Evolutionary conservation across 64 coral and sea anemone genomes (phyloP), one percentile per base, ranked within the genome.

Genomic region (Catalaphyllia jardinei): DNA sequence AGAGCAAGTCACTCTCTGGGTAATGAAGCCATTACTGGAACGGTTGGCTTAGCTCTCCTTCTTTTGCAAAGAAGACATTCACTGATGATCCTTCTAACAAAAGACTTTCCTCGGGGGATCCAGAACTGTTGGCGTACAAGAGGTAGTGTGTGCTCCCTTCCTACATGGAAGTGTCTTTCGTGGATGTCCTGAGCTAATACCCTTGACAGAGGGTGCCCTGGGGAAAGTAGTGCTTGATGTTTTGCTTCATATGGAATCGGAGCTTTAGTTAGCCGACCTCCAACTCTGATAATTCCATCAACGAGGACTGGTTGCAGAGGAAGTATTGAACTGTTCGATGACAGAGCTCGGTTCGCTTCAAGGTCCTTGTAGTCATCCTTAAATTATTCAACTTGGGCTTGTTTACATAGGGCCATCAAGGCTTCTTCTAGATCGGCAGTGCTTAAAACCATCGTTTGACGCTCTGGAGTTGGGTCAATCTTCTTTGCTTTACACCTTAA

Each of bases 1-100:
- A 52, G 42, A 8, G 75, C 75, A 52, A 77, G 46, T n/a, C n/a
- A n/a, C n/a, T 30, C 75, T 15, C 5, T 62, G 49, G 8, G n/a
- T n/a, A n/a, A n/a, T n/a, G n/a, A n/a, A n/a, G 33, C 87, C 87
- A 89, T 89, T 16, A 79, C 1, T 17, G 87, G 73, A 0, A 88
- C 17, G 3, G 29, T 31, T 29, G 87, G 87, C 30, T 88, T 62
- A 29, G 54, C 73, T 64, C 55, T 79, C 7, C 75, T 78, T 24
- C 74, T 76, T 13, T 20, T 78, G 31, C 87, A 89, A 29, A 5
- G n/a, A 2, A 75, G 51, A 42, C 87, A 89, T 4, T 79, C 74
- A 38, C 55, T 76, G 3, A 65, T 10, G 17, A 89, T 46, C 75
- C 67, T 89, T 33, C 74, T 76, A 10, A 51, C 13, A 6, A 79